Base-by-base conservation (phyloP, 1,140 invertebrate species). In the Pseudomyrmex cubaensis region DNA sequence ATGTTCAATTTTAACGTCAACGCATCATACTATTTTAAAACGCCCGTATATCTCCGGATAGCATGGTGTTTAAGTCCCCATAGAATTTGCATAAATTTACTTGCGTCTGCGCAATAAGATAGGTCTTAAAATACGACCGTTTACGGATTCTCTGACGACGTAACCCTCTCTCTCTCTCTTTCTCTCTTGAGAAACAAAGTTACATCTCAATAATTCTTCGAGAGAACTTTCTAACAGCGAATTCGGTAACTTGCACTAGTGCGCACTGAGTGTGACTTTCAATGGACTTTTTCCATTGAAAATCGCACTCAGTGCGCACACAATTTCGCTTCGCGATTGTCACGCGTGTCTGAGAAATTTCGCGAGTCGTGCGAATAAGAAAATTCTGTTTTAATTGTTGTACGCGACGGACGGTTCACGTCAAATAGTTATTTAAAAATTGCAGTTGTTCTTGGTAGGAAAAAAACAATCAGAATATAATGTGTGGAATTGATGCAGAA, bases 51-150 rank as follows among this genome's bases (percentile, higher is more conserved):
- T 35, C 35, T 85, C 44, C 70, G 20, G 1, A 77, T 25, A n/a
- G 44, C 35, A 69, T 59, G 64, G 54, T 35, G 25, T 70, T 83
- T 85, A 83, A 83, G 76, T 85, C 35, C 52, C 15, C 48, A 57
- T 44, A 35, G 54, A 82, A 64, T 76, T 82, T 87, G 22, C 72
- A 57, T 66, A 85, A 35, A 66, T 75, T 85, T 87, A 56, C 46
- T 72, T 25, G 52, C 17, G 76, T 66, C 62, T 73, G 76, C 54
- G 44, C 48, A 67, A 67, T 35, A 48, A 50, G 77, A 72, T 72
- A 73, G 72, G 67, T 80, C 20, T 82, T 84, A 72, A 82, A 85
- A 73, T 82, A 73, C 15, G 67, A 13, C 63, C 62, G 2, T 59
- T 59, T 63, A n/a, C 66, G 12, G 17, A 20, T 44, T n/a, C 52